phyloP scores from a whole-genome alignment of 2,888 invertebrate genomes.

The Coelinius sp. region DNA sequence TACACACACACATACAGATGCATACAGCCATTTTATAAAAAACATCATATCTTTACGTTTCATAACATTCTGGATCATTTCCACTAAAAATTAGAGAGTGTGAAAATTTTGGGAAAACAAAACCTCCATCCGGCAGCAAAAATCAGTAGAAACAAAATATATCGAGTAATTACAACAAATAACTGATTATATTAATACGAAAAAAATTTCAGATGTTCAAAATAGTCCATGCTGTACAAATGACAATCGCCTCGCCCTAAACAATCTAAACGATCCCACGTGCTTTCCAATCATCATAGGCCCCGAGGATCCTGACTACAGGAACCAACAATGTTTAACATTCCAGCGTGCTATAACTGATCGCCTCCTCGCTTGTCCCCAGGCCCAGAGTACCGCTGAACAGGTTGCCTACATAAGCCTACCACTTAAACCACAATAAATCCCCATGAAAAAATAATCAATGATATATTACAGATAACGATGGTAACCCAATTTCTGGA shows the following conservation, averaged over 20 bases:
- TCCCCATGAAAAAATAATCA: not conserved
- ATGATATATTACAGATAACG: conserved; percentile 72
- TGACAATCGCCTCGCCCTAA: conserved; percentile 73
- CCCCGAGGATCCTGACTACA: conserved; percentile 79
- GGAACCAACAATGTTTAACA: conserved; percentile 79
- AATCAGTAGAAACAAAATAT: too few relatives aligned
- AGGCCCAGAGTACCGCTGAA: conserved; percentile 76
- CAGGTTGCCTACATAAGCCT: conserved; percentile 73
- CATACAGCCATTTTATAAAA: too few relatives aligned
- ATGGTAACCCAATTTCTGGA: conserved; percentile 83
- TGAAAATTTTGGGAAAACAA: too few relatives aligned
- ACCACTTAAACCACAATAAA: not conserved
- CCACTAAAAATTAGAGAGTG: too few relatives aligned
- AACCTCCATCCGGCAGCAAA: too few relatives aligned
- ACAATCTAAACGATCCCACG: conserved; percentile 76
- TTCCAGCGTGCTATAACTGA: conserved; percentile 81
- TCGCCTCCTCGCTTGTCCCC: conserved; percentile 75
- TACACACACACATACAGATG: too few relatives aligned
- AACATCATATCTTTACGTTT: too few relatives aligned
- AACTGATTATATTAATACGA: too few relatives aligned
- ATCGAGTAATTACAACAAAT: too few relatives aligned
- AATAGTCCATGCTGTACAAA: conserved; percentile 74
- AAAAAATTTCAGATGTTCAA: conserved; percentile 8
- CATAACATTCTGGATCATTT: too few relatives aligned
- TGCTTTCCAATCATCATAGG: conserved; percentile 84